Base-by-base conservation (phyloP, 2,113 vertebrate genomes). In the Hyperopisus bebe region DNA sequence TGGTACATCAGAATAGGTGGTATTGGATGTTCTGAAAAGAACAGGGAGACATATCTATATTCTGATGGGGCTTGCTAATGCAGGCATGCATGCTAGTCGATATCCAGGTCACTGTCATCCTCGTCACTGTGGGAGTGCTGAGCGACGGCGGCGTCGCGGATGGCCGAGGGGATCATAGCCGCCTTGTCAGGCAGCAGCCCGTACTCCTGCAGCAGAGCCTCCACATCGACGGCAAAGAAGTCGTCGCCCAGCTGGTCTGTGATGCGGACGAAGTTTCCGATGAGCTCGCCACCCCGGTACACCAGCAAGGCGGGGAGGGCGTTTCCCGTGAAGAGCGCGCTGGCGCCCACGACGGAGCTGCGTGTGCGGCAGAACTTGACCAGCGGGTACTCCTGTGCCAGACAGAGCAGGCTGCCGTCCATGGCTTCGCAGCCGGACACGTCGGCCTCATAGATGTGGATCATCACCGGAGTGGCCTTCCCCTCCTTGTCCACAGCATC, bases 201-300 rank as follows among this genome's bases (percentile, higher is more conserved):
- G 88, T 97, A 99, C 50, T 99, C 98, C 92, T 97, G 97, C 90
- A 99, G 95, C 90, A 99, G 97, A 3, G 97, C 97, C 93, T 99
- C 98, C 91, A 99, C 92, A 88, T 99, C 98, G 9, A 97, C 97
- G 0, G 98, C 98, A 77, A 99, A 99, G 94, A 99, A 99, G 95
- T 99, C 98, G 80, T 98, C 97, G 1, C 98, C 98, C 0, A 99
- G 97, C 93, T 99, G 98, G 95, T 99, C 98, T 0, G 98, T 99
- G 93, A 99, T 95, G 4, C 98, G 96, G 90, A 99, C 97, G n/a
- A 99, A 98, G 89, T 99, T 99, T 11, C 98, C 98, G 0, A 99
- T 96, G 92, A 99, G 95, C 90, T 99, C 98, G 0, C 98, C 98
- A 0, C 94, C 97, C 91, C 98, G 98, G 91, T 99, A 99, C 89